phyloP scores from a whole-genome alignment of 2,888 invertebrate genomes.

The Anthophora plumipes region DNA sequence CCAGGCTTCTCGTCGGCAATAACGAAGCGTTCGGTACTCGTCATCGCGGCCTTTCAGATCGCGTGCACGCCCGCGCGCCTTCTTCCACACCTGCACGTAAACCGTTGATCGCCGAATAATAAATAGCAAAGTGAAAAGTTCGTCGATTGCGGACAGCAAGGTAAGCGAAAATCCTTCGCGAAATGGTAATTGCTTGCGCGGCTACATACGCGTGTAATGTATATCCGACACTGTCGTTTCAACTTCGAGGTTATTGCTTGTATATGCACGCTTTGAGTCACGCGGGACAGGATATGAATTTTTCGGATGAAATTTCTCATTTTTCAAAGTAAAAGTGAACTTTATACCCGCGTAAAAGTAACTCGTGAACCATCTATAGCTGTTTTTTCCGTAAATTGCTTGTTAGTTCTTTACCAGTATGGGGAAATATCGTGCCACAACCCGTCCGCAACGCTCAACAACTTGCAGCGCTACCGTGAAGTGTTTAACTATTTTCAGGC shows the following conservation, averaged over 20 bases:
- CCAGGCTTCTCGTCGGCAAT: constrained; percentile 63
- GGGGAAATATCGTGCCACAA: constrained; percentile 9
- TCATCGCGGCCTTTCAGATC: constrained; percentile 58
- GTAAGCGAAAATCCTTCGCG: constrained; percentile 46
- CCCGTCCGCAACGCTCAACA: background rate
- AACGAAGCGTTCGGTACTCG: constrained; percentile 56
- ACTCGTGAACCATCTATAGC: background rate
- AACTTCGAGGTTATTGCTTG: constrained; percentile 32
- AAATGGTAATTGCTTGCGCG: constrained; percentile 41
- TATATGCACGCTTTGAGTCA: constrained; percentile 4
- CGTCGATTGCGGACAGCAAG: constrained; percentile 23
- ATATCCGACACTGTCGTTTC: constrained; percentile 9
- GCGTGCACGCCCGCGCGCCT: constrained; percentile 6
- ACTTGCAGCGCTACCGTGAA: background rate
- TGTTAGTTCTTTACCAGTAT: background rate
- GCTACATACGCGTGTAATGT: background rate
- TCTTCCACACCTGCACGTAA: constrained; percentile 43
- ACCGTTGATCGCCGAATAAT: constrained; percentile 49
- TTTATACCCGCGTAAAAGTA: constrained; percentile 11
- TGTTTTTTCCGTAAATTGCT: background rate
- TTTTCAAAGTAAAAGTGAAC: background rate
- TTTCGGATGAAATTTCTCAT: constrained; percentile 6
- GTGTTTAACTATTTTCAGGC: background rate
- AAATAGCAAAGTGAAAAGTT: constrained; percentile 33
- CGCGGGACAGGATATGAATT: background rate